Evolutionary conservation across 2,797 vertebrate genomes (phyloP).

Genomic region (Alca torda): DNA sequence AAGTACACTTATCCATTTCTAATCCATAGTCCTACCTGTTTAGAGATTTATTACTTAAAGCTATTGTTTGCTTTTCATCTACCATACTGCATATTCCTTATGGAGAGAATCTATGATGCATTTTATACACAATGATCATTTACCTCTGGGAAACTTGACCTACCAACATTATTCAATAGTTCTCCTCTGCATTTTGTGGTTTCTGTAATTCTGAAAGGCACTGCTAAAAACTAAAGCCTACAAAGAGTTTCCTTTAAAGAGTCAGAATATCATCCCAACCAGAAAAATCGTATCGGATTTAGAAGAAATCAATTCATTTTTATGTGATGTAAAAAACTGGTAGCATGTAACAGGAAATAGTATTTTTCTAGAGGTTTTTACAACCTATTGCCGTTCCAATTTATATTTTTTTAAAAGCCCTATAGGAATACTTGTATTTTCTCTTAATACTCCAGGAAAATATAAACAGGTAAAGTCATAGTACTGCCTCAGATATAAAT

Average conservation of each 20-base stretch:
- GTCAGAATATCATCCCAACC: background rate
- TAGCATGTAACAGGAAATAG: background rate
- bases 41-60: background rate
- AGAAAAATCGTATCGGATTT: background rate
- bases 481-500: background rate
- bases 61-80: background rate
- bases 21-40: background rate
- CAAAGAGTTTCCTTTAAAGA: background rate
- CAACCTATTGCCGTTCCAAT: background rate
- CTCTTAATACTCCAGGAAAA: background rate
- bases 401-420: background rate
- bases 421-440: background rate
- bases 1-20: background rate
- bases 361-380: background rate
- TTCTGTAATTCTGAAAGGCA: background rate
- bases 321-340: accelerated
- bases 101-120: background rate
- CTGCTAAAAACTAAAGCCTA: background rate
- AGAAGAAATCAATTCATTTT: background rate
- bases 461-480: background rate
- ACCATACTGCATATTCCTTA: background rate
- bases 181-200: background rate
- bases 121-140: background rate
- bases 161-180: background rate
- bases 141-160: background rate